A percentile compares a stretch with the other conserved stretches of the same genome.
These are phyloP conservation scores for Columba guinea DNA, from an alignment of 2,797 vertebrate genomes.

Conservation along the genomic window DNA sequence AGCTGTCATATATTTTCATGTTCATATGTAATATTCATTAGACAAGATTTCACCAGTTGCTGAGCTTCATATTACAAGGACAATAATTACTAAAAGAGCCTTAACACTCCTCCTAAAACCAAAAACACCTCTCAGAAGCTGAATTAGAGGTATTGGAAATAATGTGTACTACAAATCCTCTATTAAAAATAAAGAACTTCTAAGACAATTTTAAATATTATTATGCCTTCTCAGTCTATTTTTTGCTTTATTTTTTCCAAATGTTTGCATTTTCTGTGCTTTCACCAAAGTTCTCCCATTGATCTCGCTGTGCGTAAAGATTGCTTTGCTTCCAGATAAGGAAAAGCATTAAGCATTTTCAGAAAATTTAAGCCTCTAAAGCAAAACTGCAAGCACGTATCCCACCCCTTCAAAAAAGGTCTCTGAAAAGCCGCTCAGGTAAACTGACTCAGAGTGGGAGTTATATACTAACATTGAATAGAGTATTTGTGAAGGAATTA, in stretches of 20 bases:
- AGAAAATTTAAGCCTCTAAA: not conserved
- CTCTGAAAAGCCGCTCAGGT: not conserved
- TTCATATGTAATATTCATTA: not conserved
- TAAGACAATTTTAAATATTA: not conserved
- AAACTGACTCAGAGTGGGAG: not conserved
- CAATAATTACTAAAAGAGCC: not conserved
- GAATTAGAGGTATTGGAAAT: not conserved
- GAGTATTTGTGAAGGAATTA: not conserved
- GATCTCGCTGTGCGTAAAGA: not conserved
- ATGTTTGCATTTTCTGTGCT: not conserved
- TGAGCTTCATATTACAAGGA: not conserved
- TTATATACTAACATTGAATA: not conserved
- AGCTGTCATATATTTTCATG: not conserved
- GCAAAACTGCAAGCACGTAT: fast-evolving
- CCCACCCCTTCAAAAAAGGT: not conserved
- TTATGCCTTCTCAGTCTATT: not conserved
- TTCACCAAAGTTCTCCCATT: not conserved
- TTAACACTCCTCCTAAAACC: not conserved
- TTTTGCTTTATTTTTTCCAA: not conserved
- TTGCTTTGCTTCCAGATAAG: not conserved
- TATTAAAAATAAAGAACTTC: not conserved
- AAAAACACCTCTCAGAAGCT: not conserved
- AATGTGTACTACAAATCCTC: not conserved
- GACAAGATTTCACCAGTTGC: not conserved
- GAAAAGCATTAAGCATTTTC: not conserved